Evolutionary conservation across 2,797 vertebrate genomes (phyloP).

Genomic region (Valencia hispanica): DNA sequence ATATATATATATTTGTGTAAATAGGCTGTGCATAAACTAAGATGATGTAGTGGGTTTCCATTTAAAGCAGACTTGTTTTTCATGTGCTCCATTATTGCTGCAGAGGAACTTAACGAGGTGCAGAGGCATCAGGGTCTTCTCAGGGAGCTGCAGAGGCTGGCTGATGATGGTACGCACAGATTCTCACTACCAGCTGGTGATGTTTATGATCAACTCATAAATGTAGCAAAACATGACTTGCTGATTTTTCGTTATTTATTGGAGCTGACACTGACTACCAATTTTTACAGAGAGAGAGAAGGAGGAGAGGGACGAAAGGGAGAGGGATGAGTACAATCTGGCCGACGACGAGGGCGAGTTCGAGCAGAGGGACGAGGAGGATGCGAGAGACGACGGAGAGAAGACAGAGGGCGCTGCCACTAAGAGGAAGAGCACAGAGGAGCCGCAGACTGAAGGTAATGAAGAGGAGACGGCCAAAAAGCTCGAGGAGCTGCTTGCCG

Average conservation of each 20-base stretch:
- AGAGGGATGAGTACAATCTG: constrained; percentile 57
- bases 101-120: constrained; percentile 78
- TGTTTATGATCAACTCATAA: not conserved
- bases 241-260: not conserved
- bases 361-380: constrained; percentile 41
- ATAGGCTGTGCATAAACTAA: not conserved
- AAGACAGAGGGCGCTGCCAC: constrained; percentile 29
- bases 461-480: constrained; percentile 73
- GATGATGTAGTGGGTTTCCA: not conserved
- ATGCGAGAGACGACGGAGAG: constrained; percentile 33
- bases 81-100: constrained; percentile 12
- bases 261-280: not conserved
- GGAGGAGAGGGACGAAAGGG: constrained; percentile 42
- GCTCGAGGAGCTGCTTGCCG: constrained; percentile 71
- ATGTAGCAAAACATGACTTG: not conserved
- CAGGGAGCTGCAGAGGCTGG: constrained; percentile 81
- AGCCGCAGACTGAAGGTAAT: constrained; percentile 49
- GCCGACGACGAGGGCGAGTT: constrained; percentile 56
- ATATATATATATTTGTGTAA: not conserved
- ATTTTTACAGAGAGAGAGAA: constrained; percentile 64
- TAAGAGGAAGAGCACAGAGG: constrained; percentile 57
- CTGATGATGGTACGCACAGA: constrained; percentile 68
- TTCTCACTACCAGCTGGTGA: not conserved
- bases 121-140: constrained; percentile 81
- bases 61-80: not conserved